Evolutionary conservation across 2,113 vertebrate genomes (phyloP), one percentile per base, ranked within the genome.

Genomic region (Tachysurus fulvidraco): DNA sequence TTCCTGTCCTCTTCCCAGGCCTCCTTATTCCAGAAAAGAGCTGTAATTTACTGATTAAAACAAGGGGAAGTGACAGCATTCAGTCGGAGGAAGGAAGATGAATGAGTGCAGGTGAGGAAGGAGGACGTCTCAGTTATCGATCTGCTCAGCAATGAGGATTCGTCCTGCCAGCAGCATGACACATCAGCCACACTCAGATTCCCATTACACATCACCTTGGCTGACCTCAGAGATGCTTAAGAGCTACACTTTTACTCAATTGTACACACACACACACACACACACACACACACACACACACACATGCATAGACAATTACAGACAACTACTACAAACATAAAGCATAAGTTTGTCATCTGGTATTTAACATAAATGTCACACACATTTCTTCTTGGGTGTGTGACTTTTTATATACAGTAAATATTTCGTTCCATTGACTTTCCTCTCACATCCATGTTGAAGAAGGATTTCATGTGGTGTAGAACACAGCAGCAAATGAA

Each of bases 141-240:
- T 93, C 89, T 91, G 80, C 71, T 77, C 89, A 87, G 85, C 87
- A 88, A 90, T 69, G 86, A 73, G 89, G 88, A 90, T 91, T 91
- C 88, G 85, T 89, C 91, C 88, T 81, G 89, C 85, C 88, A 87
- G 86, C 80, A 83, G 85, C 83, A 87, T 89, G 59, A 89, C 88
- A 90, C 83, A 90, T 89, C 88, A 85, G 83, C 88, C 85, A 84
- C 88, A 91, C 88, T 92, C 88, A 44, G 13, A 84, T 90, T 88
- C 91, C 89, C 91, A 92, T 92, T 91, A 92, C 86, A 81, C 79
- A 71, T 86, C 90, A 91, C 89, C 91, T 91, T 88, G 64, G 4
- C 62, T 57, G 64, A 69, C 82, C 82, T 83, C 50, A 17, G 41
- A 14, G 6, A 62, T 28, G 41, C 30, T 65, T 28, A 50, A 82